phyloP scores from a whole-genome alignment of 2,797 vertebrate species.

The Molothrus ater region DNA sequence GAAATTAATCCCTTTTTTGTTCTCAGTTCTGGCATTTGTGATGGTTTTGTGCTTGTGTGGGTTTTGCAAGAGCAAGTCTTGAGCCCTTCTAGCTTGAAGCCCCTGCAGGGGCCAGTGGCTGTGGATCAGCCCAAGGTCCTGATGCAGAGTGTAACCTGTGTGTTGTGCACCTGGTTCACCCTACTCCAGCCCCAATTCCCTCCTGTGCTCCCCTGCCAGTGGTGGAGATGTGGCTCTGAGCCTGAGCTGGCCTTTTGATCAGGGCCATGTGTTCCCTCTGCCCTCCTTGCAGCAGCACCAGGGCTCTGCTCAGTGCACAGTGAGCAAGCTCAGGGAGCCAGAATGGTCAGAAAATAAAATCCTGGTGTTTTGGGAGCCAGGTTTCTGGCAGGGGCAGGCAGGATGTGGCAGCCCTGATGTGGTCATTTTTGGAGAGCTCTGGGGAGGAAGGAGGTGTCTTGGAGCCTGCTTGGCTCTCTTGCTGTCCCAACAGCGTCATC shows the following conservation, averaged over 20 bases:
- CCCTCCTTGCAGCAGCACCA: not conserved
- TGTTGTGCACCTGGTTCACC: not conserved
- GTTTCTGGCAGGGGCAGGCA: not conserved
- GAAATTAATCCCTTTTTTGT: not conserved
- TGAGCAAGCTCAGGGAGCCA: not conserved
- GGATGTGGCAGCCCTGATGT: not conserved
- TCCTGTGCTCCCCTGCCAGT: not conserved
- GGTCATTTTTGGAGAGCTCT: not conserved
- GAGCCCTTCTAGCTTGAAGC: not conserved
- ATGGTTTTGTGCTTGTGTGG: not conserved
- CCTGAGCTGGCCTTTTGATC: not conserved
- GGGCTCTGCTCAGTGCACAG: not conserved
- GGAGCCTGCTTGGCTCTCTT: not conserved
- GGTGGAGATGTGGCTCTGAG: not conserved
- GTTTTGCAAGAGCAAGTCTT: not conserved
- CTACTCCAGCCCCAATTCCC: not conserved
- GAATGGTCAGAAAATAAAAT: not conserved
- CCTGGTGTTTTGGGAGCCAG: not conserved
- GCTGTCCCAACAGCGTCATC: not conserved
- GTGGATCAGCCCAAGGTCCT: not conserved
- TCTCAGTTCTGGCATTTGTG: rapidly evolving
- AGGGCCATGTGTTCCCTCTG: not conserved
- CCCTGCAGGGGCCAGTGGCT: rapidly evolving
- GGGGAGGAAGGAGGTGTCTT: not conserved
- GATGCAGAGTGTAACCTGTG: rapidly evolving